Percentiles rank a stretch among this genome's conserved stretches.
Conservation (phyloP, 2,797 vertebrate species). For the Eremophila alpestris region DNA sequence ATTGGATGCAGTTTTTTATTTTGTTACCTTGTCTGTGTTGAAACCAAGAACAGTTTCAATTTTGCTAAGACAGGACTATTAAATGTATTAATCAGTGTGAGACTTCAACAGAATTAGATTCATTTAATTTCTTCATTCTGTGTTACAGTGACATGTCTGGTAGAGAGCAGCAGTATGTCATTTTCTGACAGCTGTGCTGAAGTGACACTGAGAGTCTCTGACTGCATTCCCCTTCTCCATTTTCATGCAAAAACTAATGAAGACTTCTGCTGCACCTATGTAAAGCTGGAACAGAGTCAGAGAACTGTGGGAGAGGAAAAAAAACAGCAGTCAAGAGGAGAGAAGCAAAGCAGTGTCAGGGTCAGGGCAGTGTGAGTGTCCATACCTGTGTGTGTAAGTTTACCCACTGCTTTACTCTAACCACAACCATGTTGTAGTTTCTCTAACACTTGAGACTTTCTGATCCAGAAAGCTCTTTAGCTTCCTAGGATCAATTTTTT, state of each 20-base stretch:
- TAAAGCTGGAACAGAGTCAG: background rate
- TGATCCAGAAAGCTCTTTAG: background rate
- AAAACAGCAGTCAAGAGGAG: background rate
- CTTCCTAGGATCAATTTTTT: background rate
- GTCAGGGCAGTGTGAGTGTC: background rate
- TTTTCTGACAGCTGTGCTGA: background rate
- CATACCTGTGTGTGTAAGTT: fast-evolving
- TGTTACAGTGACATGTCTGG: background rate
- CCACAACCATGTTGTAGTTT: background rate
- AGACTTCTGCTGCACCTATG: background rate
- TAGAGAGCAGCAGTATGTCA: background rate
- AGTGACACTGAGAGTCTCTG: background rate
- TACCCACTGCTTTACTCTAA: background rate
- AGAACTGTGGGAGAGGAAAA: background rate
- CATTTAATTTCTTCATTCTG: background rate
- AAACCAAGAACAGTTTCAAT: background rate
- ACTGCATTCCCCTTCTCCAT: background rate
- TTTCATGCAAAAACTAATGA: background rate
- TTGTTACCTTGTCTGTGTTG: background rate
- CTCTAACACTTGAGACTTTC: background rate
- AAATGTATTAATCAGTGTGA: background rate
- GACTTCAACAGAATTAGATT: background rate
- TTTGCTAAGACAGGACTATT: background rate
- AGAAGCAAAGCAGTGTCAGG: background rate
- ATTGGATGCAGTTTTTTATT: background rate